phyloP scores from a whole-genome alignment of 2,113 vertebrate species.

The Urocolius indicus region DNA sequence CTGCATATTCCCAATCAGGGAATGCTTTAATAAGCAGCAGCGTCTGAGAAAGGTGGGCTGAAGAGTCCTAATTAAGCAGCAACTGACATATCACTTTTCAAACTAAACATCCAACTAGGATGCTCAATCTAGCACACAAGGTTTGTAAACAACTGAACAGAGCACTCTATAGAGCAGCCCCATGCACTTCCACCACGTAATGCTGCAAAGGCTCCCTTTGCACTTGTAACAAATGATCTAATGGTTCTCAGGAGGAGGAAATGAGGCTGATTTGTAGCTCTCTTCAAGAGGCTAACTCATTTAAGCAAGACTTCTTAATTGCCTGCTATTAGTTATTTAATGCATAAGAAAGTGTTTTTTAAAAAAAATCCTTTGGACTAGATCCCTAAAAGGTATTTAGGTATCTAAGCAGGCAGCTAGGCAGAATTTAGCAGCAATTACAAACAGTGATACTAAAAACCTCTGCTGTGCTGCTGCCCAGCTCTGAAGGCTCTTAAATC shows the following conservation, averaged over 20 bases:
- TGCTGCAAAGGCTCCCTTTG: background rate
- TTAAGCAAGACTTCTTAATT: constrained; percentile 46
- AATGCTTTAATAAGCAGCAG: background rate
- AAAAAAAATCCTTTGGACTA: background rate
- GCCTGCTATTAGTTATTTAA: constrained; percentile 38
- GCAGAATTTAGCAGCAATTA: constrained; percentile 26
- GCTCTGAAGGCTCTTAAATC: constrained; percentile 43
- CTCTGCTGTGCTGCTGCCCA: background rate
- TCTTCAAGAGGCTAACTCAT: constrained; percentile 7
- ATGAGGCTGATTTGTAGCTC: constrained; percentile 35
- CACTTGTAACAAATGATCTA: constrained; percentile 54
- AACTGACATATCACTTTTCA: constrained; percentile 8
- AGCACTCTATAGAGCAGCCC: background rate
- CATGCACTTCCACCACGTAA: background rate
- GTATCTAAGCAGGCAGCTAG: background rate
- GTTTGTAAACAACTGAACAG: constrained; percentile 49
- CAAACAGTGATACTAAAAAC: background rate
- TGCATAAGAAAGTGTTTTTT: background rate
- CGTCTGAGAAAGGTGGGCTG: constrained; percentile 19
- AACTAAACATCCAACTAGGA: constrained; percentile 44
- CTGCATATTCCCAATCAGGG: constrained; percentile 32
- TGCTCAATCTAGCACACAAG: background rate
- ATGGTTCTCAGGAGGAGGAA: constrained; percentile 40
- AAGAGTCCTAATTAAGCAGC: constrained; percentile 25
- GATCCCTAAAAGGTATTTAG: background rate